Conservation (phyloP, 1,140 invertebrate species). For the Sipha flava region DNA sequence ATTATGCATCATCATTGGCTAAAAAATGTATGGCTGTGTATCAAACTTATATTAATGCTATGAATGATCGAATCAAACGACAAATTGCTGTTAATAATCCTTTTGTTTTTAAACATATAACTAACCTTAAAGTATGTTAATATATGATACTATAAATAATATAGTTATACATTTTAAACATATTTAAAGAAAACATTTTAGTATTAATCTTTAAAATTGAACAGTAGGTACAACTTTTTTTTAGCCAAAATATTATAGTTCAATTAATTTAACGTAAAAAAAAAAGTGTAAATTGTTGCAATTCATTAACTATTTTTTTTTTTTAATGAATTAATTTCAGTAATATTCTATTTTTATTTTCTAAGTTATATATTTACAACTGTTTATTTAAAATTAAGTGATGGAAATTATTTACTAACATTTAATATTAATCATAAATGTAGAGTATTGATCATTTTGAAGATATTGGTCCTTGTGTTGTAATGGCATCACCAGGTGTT, state of each 20-base stretch:
- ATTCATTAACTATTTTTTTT: no score
- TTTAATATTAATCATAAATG: conserved; percentile 35
- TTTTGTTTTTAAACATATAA: conserved; percentile 98
- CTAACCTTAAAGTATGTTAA: conserved; percentile 78
- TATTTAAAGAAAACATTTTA: no score
- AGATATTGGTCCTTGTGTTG: conserved; percentile 96
- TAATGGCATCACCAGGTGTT: conserved; percentile 99
- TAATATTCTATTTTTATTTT: no score
- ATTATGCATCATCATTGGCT: conserved; percentile 96
- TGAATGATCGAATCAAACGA: conserved; percentile 93
- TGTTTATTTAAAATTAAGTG: not conserved
- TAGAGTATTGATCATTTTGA: conserved; percentile 98
- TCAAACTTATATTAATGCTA: conserved; percentile 98
- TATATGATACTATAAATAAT: not conserved
- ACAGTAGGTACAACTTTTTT: no score
- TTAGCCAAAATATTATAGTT: no score
- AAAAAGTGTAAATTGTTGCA: no score
- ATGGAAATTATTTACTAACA: no score
- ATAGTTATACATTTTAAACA: no score
- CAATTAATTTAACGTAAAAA: no score
- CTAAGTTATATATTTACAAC: no score
- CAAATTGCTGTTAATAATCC: conserved; percentile 98
- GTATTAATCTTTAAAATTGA: no score
- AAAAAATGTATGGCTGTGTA: conserved; percentile 99
- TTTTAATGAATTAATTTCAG: no score